Base-by-base conservation (phyloP, 2,113 vertebrate species). In the Polyodon spathula region DNA sequence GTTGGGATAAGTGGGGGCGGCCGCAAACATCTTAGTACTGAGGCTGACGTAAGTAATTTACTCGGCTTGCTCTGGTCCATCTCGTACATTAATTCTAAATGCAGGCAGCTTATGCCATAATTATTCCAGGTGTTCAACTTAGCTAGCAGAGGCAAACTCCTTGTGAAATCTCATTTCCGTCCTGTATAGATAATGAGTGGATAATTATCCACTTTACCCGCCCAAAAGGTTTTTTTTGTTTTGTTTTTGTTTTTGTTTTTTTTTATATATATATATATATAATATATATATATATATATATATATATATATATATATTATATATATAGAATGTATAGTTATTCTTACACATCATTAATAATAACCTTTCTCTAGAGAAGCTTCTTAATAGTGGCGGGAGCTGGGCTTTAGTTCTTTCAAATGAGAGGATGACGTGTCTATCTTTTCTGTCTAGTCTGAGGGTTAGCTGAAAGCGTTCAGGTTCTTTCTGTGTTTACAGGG, bases 71-170 rank as follows among this genome's bases (percentile, higher is more conserved):
- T 64, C 67, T 71, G 71, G 68, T 65, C 67, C 56, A 53, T 54
- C 59, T 69, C 1, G 0, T 39, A 37, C 65, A 71, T 73, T 64
- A 73, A 74, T 71, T 75, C 75, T 69, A 50, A 66, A 1, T 5
- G 52, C 66, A 5, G 68, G 44, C 46, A 2, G 11, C 54, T 65
- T 68, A 68, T 50, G 11, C 54, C 66, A 67, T 79, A 77, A 80
- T 77, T 65, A 70, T 68, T 73, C 71, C 80, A 83, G 81, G 75
- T 82, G 76, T 69, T 77, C 61, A 0, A 63, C 48, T 77, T 65
- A 17, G 60, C 70, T 72, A 78, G 71, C 63, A 70, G 71, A 67
- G 27, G 27, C 27, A 27, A 61, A 14, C 37, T 42, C 50, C 15
- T 27, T 39, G 16, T 6, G 40, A 37, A 6, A 15, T 9, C 16